A percentile compares a stretch with the other conserved stretches of the same genome.
Evolutionary conservation across 2,888 invertebrate genomes (phyloP).

Genomic region (Teleiodes luculella): DNA sequence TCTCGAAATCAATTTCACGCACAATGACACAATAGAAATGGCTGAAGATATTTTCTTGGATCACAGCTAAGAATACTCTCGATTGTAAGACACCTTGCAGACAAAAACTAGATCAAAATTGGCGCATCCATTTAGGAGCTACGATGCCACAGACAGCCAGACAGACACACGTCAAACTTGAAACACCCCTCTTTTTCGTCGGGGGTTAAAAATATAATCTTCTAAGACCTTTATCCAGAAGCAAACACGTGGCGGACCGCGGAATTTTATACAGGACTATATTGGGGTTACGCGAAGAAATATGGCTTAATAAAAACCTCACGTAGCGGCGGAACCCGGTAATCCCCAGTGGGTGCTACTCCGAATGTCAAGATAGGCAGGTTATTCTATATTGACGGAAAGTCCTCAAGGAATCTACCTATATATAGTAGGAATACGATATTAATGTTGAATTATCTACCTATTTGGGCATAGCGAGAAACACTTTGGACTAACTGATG

Average conservation of each 20-base stretch:
- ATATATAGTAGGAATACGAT: background rate
- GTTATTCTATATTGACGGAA: background rate
- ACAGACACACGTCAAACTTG: too few relatives aligned
- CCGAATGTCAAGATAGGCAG: conserved; percentile 2
- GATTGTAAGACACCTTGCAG: too few relatives aligned
- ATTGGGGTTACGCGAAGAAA: conserved; percentile 14
- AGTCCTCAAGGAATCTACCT: background rate
- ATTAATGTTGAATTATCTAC: background rate
- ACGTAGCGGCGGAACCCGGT: conserved; percentile 13
- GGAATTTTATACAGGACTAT: background rate
- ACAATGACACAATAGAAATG: too few relatives aligned
- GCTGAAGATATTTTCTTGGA: too few relatives aligned
- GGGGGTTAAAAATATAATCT: background rate
- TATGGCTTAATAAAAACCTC: conserved; percentile 24
- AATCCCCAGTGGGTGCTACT: conserved; percentile 1
- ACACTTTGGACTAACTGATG: background rate
- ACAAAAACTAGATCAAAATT: too few relatives aligned
- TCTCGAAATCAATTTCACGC: too few relatives aligned
- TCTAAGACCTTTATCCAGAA: background rate
- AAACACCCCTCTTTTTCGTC: too few relatives aligned
- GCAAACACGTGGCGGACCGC: background rate
- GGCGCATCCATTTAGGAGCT: too few relatives aligned
- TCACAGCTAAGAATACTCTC: too few relatives aligned
- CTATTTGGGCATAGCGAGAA: background rate
- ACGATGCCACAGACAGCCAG: too few relatives aligned